Conservation (phyloP, 1,140 invertebrate species). For the Hypothenemus hampei region DNA sequence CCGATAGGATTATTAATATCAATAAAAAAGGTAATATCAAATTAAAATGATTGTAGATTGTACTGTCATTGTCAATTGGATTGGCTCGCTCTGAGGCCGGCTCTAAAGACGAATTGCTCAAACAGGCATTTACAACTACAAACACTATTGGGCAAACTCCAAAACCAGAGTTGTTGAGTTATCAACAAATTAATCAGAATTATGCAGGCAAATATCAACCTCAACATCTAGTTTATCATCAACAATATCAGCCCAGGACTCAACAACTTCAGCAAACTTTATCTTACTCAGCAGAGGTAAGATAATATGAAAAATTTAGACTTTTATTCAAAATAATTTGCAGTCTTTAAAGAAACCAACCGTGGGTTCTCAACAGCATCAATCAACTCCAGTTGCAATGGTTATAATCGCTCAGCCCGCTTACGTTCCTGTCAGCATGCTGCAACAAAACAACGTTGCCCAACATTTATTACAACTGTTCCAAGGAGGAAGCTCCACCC, state of each 20-base stretch:
- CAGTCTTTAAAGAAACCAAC: neutral
- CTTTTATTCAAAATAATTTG: neutral
- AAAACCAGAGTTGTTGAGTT: conserved; percentile 16
- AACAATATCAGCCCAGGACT: conserved; percentile 7
- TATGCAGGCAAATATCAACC: conserved; percentile 11
- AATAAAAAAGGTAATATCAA: too few species aligned
- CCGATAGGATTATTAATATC: too few species aligned
- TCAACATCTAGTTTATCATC: conserved; percentile 4
- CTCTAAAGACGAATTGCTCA: conserved; percentile 14
- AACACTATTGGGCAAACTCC: conserved; percentile 9
- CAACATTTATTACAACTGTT: conserved; percentile 39
- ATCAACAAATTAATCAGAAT: conserved; percentile 14
- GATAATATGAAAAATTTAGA: neutral
- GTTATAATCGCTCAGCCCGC: conserved; percentile 40
- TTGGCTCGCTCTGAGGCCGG: conserved; percentile 7
- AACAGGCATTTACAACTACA: conserved; percentile 1
- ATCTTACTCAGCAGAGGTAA: conserved; percentile 10
- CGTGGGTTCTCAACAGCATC: conserved; percentile 19
- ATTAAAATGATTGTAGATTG: conserved; percentile 5
- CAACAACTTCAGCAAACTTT: conserved; percentile 17
- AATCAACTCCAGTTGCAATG: conserved; percentile 29
- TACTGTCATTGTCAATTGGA: conserved; percentile 4
- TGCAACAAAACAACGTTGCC: conserved; percentile 16
- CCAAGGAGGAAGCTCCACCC: conserved; percentile 19
- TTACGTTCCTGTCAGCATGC: conserved; percentile 25